phyloP scores from a whole-genome alignment of 1,140 invertebrate species.

The Amyelois transitella region DNA sequence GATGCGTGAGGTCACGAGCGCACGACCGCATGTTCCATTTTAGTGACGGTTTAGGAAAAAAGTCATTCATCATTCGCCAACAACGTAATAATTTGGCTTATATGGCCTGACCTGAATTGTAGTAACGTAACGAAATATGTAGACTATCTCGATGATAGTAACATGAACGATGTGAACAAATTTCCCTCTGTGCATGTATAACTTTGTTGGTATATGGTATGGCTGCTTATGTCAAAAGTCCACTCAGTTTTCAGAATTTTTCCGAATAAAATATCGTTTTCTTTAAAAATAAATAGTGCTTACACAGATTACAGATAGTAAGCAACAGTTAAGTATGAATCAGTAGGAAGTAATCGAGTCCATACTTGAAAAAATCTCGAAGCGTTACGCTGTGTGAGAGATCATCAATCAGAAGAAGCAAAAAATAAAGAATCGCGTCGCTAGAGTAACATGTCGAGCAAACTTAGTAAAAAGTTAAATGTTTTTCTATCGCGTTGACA shows the following conservation, averaged over 20 bases:
- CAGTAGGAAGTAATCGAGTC: slow-evolving; percentile 15
- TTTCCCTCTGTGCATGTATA: no score
- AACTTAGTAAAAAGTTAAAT: slow-evolving; percentile 35
- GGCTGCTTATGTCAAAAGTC: no score
- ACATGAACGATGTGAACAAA: no score
- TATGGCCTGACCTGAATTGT: background rate
- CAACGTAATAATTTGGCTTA: slow-evolving; percentile 6
- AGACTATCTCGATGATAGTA: background rate
- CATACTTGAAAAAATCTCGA: slow-evolving; percentile 22
- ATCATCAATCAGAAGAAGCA: slow-evolving; percentile 52
- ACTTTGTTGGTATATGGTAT: no score
- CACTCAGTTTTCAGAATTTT: no score
- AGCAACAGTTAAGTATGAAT: slow-evolving; percentile 11
- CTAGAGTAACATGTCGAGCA: slow-evolving; percentile 25
- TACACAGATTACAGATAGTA: background rate
- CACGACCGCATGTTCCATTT: slow-evolving; percentile 34
- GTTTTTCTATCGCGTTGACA: slow-evolving; percentile 25
- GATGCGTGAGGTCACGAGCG: slow-evolving; percentile 52
- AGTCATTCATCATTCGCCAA: slow-evolving; percentile 38
- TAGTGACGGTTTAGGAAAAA: slow-evolving; percentile 37
- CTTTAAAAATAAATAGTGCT: slow-evolving; percentile 14
- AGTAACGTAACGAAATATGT: slow-evolving; percentile 7
- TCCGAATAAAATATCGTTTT: no score
- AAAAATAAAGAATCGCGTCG: slow-evolving; percentile 33
- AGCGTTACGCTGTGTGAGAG: slow-evolving; percentile 45